phyloP scores from a whole-genome alignment of 2,797 vertebrate genomes.

The Rhinatrema bivittatum region DNA sequence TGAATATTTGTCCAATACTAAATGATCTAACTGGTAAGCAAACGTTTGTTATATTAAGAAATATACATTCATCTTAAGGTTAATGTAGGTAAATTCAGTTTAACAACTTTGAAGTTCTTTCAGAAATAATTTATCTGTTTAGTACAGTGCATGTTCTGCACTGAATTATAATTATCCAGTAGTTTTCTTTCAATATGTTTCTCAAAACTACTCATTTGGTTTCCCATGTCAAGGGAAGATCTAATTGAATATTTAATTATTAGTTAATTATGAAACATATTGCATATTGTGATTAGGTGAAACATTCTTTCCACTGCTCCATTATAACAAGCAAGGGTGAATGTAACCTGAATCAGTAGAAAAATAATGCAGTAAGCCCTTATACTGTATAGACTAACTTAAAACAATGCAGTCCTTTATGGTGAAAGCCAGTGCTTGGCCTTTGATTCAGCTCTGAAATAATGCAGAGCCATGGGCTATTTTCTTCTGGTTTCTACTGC shows the following conservation, averaged over 20 bases:
- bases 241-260: conserved; percentile 82
- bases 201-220: conserved; percentile 62
- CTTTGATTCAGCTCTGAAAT: conserved; percentile 86
- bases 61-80: too few species aligned
- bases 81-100: conserved; percentile 9
- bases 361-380: conserved; percentile 66
- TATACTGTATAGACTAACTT: conserved; percentile 77
- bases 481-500: conserved; percentile 67
- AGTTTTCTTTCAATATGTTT: conserved; percentile 60
- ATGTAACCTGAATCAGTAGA: conserved; percentile 87
- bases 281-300: conserved; percentile 68
- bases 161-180: conserved; percentile 51
- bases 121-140: conserved; percentile 39
- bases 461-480: conserved; percentile 79
- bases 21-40: too few species aligned
- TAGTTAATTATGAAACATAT: conserved; percentile 70
- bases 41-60: too few species aligned
- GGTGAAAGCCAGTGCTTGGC: conserved; percentile 57
- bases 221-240: conserved; percentile 60
- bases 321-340: conserved; percentile 60
- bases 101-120: conserved; percentile 6
- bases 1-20: too few species aligned
- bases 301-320: conserved; percentile 72
- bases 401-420: conserved; percentile 83
- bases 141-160: conserved; percentile 41